Conservation (phyloP, 1,140 invertebrate species). For the Drosophila sp. region DNA sequence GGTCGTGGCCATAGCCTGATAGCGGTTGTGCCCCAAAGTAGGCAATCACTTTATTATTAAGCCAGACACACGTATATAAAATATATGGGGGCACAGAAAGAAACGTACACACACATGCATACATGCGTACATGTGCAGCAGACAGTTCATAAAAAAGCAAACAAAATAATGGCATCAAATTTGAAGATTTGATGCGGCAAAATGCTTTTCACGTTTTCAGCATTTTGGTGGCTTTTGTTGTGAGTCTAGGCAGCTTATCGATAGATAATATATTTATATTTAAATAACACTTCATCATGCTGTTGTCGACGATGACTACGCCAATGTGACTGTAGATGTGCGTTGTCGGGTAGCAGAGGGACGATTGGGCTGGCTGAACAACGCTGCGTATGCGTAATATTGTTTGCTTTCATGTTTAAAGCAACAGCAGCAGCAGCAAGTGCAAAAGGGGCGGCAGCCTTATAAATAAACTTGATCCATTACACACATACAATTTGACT, state of each 20-base stretch:
- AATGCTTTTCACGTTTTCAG: slow-evolving; percentile 61
- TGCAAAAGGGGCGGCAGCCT: slow-evolving; percentile 22
- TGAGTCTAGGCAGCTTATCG: slow-evolving; percentile 62
- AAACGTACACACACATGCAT: background rate
- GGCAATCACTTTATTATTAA: slow-evolving; percentile 61
- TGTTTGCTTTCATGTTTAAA: slow-evolving; percentile 74
- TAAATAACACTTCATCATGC: slow-evolving; percentile 81
- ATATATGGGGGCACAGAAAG: slow-evolving; percentile 2
- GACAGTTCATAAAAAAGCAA: slow-evolving; percentile 59
- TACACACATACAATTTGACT: slow-evolving; percentile 70
- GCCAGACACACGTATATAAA: slow-evolving; percentile 28
- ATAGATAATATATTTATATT: slow-evolving; percentile 83
- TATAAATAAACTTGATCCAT: slow-evolving; percentile 83
- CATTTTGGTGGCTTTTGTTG: slow-evolving; percentile 35
- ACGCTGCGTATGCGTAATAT: slow-evolving; percentile 78
- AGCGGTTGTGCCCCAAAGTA: slow-evolving; percentile 40
- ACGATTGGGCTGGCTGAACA: slow-evolving; percentile 19
- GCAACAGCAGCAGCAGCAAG: background rate
- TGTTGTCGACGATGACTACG: slow-evolving; percentile 29
- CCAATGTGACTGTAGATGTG: background rate
- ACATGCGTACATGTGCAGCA: background rate
- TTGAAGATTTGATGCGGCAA: slow-evolving; percentile 75
- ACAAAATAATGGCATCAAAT: slow-evolving; percentile 72
- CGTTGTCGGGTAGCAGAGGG: background rate
- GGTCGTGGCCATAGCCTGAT: slow-evolving; percentile 8